Evolutionary conservation across 92 coral and sea anemone species (phyloP), one percentile per base, ranked within the genome.

Genomic region (Siderastrea radians): DNA sequence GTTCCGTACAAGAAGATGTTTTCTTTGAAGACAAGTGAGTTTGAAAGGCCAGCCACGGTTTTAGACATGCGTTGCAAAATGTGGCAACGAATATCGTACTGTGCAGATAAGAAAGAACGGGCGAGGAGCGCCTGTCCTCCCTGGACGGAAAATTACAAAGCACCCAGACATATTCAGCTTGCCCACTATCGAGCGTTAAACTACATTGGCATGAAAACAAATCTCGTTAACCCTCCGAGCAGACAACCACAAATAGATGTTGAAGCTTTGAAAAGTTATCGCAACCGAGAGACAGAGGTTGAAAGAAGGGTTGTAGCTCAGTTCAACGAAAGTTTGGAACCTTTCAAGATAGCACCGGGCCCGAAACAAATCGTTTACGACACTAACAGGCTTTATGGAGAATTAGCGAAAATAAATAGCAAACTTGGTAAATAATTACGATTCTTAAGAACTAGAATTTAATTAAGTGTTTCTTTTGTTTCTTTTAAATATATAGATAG

Each of bases 1-100:
- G 98, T 98, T 17, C 99, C 99, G 26, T 98, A 94, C 71, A 92
- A 88, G 54, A 95, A 94, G 68, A 92, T 90, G 58, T 89, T 86
- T 75, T 98, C 98, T 1, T 86, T 94, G 55, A 76, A 87, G 48
- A 90, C 67, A 43, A 81, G 92, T 2, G 92, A 94, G 19, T 72
- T 94, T 60, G 86, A 83, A 48, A 79, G 91, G 49, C 94, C 99
- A 2, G 92, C 95, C 8, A 89, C 96, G 8, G 92, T 92, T 13
- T 90, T 98, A 8, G 95, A 94, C 51, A 89, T 98, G 80, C 93
- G 94, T 52, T 89, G 98, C 68, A 87, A 92, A 51, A 78, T 96
- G 88, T 98, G 99, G 99, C 90, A 93, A 72, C 90, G 93, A 66
- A 88, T 98, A 57, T 78, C 90, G 5, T 93, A 52, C 83, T 89